phyloP scores from a whole-genome alignment of 2,113 vertebrate genomes.

The Oophaga pumilio region DNA sequence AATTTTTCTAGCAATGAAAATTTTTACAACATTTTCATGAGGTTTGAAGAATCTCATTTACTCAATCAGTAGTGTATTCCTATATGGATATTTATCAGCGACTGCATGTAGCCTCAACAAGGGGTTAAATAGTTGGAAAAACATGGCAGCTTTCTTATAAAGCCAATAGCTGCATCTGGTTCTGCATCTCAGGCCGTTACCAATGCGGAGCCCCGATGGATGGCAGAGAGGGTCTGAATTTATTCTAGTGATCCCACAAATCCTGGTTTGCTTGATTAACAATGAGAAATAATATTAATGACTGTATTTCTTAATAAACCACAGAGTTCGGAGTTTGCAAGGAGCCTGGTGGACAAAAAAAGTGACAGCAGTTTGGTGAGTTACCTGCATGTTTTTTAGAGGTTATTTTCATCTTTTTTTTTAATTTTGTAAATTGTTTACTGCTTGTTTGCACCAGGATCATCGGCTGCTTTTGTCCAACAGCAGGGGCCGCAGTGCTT shows the following conservation, averaged over 20 bases:
- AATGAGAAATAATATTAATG: neutral
- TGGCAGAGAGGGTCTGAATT: neutral
- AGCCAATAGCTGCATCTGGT: neutral
- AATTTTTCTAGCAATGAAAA: too few species aligned
- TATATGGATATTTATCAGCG: too few species aligned
- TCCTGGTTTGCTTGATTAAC: neutral
- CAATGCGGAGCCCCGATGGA: too few species aligned
- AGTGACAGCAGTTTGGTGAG: slow-evolving; percentile 80
- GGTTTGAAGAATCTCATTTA: too few species aligned
- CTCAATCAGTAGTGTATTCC: too few species aligned
- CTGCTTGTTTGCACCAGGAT: too few species aligned
- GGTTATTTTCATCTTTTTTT: too few species aligned
- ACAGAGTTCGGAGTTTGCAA: slow-evolving; percentile 81
- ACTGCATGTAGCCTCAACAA: too few species aligned
- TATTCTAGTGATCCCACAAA: neutral
- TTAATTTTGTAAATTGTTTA: too few species aligned
- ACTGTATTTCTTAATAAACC: neutral
- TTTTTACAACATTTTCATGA: too few species aligned
- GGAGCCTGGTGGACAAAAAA: slow-evolving; percentile 80
- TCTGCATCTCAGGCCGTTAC: neutral
- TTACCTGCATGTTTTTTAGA: slow-evolving; percentile 24
- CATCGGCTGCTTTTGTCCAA: too few species aligned
- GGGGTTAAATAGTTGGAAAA: neutral
- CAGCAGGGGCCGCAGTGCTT: too few species aligned
- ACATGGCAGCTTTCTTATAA: neutral